Base-by-base conservation (phyloP, 2,888 invertebrate genomes). In the Catotricha subobsoleta region DNA sequence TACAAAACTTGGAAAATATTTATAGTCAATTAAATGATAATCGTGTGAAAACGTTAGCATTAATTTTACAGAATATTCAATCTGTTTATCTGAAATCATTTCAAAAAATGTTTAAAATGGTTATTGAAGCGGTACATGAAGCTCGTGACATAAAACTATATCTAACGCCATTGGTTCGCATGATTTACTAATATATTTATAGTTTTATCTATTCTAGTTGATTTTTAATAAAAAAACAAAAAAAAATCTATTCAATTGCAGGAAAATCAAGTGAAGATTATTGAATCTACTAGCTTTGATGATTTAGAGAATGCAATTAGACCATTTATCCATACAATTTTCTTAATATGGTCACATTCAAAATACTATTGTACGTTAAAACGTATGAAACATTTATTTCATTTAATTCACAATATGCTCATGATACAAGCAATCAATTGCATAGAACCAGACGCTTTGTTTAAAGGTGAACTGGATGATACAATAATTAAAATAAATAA, bases 401-500 rank as follows among this genome's bases (percentile, higher is more conserved):
- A 76, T 47, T 76, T 86, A 61, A 68, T 87, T 16, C 75, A 80
- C 49, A 91, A 92, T 60, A 64, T 87, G 49, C 58, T 90, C 1
- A 86, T 92, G 40, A 71, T 74, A 45, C 74, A 79, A 65, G 75
- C 76, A 16, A 69, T 72, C 0, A 72, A 71, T 47, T 75, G 76
- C 48, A 61, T 87, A 42, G 88, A 90, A 54, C 82, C 88, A 0
- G 60, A 68, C 13, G 73, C 80, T 2, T 71, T 91, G 47, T 90
- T 92, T 58, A 84, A 87, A 66, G 83, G 82, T 1, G 91, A 91
- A 47, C 67, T 78, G 1, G 80, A 82, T 47, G 86, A 87, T 50
- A 76, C 76, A 35, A 60, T 73, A n/a, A 52, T 67, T 6, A 77
- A 75, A 54, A 60, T 82, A 3, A 61, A 57, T 13, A 63, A 63